phyloP scores from a whole-genome alignment of 2,797 vertebrate species.

The Trematomus bernacchii region DNA sequence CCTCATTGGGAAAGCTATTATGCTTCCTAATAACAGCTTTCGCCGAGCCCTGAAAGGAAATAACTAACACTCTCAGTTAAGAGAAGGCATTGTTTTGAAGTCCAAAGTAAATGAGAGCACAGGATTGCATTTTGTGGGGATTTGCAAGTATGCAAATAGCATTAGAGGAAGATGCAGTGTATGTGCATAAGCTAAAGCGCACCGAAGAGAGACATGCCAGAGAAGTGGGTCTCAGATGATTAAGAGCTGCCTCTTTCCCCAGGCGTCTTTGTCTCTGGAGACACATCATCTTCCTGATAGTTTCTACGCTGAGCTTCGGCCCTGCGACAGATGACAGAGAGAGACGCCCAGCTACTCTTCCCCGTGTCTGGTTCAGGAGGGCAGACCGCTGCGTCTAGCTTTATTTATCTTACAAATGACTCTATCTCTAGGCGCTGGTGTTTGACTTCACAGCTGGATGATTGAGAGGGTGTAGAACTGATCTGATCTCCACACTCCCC shows the following conservation, averaged over 20 bases:
- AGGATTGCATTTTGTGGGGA: conserved; percentile 64
- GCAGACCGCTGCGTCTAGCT: conserved; percentile 63
- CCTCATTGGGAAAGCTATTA: conserved; percentile 68
- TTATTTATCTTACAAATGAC: conserved; percentile 83
- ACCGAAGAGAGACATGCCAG: conserved; percentile 66
- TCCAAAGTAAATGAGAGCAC: conserved; percentile 66
- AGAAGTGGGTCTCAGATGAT: conserved; percentile 84
- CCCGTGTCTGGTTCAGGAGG: conserved; percentile 71
- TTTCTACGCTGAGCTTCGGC: conserved; percentile 72
- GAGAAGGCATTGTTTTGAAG: conserved; percentile 49
- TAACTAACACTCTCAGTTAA: conserved; percentile 60
- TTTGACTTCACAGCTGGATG: conserved; percentile 77
- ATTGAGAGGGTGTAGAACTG: conserved; percentile 65
- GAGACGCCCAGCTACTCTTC: conserved; percentile 62
- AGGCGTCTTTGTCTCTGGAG: conserved; percentile 76
- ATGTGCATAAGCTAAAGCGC: conserved; percentile 29
- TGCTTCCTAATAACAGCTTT: conserved; percentile 62
- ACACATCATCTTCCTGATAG: conserved; percentile 82
- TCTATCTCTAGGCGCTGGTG: conserved; percentile 63
- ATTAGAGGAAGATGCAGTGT: conserved; percentile 39
- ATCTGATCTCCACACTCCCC: conserved; percentile 61
- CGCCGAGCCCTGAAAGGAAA: conserved; percentile 53
- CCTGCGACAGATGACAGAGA: conserved; percentile 78
- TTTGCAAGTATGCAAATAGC: conserved; percentile 82
- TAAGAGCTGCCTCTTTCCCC: conserved; percentile 78